Percentiles rank a stretch among this genome's conserved stretches.
Evolutionary conservation across 2,113 vertebrate genomes (phyloP).

Genomic region (Sceloporus tristichus): DNA sequence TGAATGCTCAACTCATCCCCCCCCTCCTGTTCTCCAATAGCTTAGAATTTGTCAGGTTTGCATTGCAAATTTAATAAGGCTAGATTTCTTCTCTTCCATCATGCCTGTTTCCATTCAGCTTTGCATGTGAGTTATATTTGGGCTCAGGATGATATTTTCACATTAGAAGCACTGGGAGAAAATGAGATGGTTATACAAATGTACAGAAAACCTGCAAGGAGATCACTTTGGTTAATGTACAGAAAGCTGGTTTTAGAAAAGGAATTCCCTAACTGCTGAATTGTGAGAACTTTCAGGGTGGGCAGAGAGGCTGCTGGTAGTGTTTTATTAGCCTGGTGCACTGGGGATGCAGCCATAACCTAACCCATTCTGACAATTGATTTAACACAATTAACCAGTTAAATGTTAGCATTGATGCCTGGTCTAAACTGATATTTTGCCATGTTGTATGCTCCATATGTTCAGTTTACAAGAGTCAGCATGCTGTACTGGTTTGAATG

Average conservation of each 20-base stretch:
- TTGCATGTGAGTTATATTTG: slow-evolving; percentile 19
- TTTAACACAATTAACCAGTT: not conserved
- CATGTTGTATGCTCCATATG: not conserved
- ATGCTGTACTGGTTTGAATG: too few relatives aligned
- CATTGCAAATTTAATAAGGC: slow-evolving; percentile 16
- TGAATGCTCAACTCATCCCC: not conserved
- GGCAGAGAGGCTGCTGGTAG: too few relatives aligned
- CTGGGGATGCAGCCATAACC: not conserved
- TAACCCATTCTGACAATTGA: not conserved
- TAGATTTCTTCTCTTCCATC: not conserved
- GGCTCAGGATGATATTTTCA: not conserved
- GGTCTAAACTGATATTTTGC: not conserved
- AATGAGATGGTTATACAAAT: slow-evolving; percentile 17
- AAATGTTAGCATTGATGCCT: not conserved
- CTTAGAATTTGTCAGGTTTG: not conserved
- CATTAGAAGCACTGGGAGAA: not conserved
- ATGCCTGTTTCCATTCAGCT: slow-evolving; percentile 10
- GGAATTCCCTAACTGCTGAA: not conserved
- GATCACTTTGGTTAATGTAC: not conserved
- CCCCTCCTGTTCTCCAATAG: not conserved
- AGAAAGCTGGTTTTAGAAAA: not conserved
- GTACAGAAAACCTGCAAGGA: slow-evolving; percentile 1
- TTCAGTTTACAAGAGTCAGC: too few relatives aligned
- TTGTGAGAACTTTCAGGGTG: slow-evolving; percentile 7
- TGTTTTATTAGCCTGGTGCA: not conserved